A percentile compares a stretch with the other conserved stretches of the same genome.
These are phyloP conservation scores for Rissa tridactyla DNA, from an alignment of 2,113 vertebrate genomes.

Conservation along the genomic window DNA sequence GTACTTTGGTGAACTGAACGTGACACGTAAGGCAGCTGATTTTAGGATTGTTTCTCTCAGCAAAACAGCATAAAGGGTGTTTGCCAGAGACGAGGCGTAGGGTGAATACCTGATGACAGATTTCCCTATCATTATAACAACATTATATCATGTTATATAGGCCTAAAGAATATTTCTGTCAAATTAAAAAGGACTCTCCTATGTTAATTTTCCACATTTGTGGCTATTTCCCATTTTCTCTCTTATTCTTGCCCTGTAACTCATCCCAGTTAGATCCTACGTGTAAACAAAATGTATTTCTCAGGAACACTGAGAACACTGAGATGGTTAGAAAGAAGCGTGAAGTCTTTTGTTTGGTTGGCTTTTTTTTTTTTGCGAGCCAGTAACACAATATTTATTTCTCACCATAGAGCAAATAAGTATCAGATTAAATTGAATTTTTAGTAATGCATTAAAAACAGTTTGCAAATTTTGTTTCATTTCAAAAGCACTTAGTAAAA, in stretches of 20 bases:
- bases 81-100: background rate
- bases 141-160: background rate
- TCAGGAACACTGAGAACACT: background rate
- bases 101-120: background rate
- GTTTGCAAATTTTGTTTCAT: background rate
- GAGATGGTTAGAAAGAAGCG: background rate
- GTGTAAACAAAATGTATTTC: background rate
- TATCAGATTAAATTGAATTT: background rate
- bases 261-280: background rate
- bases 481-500: background rate
- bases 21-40: background rate
- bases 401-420: background rate
- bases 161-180: background rate
- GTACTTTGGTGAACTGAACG: background rate
- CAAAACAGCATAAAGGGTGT: background rate
- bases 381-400: background rate
- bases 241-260: background rate
- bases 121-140: background rate
- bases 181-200: background rate
- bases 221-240: background rate
- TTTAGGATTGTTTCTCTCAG: background rate
- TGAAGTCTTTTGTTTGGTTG: background rate
- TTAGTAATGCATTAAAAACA: background rate
- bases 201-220: background rate
- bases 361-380: accelerated